Base-by-base conservation (phyloP, 2,113 vertebrate genomes). In the Plotosus lineatus region DNA sequence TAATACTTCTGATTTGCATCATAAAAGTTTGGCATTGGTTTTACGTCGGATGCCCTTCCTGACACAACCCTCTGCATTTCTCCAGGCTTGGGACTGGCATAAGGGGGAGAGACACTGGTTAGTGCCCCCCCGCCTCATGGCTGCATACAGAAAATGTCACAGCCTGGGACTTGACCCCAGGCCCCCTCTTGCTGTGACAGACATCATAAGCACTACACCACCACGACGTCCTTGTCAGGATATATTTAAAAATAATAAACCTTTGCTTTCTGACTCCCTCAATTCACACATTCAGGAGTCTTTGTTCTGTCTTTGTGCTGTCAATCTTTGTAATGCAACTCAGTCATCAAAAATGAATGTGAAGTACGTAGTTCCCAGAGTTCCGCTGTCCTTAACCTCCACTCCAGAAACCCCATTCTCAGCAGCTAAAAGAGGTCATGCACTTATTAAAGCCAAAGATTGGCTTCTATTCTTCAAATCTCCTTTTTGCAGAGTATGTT, bases 391-490 rank as follows among this genome's bases (percentile, higher is more conserved):
- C 26, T 23, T 23, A 7, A 53, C 36, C 53, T 51, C 19, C 19
- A 65, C 53, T 51, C 19, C 19, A 4, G 19, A 38, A 50, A 55
- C 31, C 10, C 72, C 72, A 74, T 74, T 31, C n/a, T 38, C 4
- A 6, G n/a, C 50, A 74, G 72, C 11, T 5, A n/a, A 74, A 55
- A 74, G 28, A 74, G 72, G 72, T 74, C 50, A 55, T 2, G 50
- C 5, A 38, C 28, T 33, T 74, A 38, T 55, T 14, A 31, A 33
- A 38, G 50, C 72, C 33, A n/a, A 74, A 74, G 21, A 55, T 38
- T 74, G 72, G 9, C 71, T 53, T 74, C 71, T 74, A 53, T 74
- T 74, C 71, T 74, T 53, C 48, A 71, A n/a, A 36, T 19, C 31
- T 33, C 19, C 71, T 73, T 21, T 51, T 33, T 28, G 46, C 44